Conservation (phyloP, 2,888 invertebrate genomes). For the Allacma fusca region DNA sequence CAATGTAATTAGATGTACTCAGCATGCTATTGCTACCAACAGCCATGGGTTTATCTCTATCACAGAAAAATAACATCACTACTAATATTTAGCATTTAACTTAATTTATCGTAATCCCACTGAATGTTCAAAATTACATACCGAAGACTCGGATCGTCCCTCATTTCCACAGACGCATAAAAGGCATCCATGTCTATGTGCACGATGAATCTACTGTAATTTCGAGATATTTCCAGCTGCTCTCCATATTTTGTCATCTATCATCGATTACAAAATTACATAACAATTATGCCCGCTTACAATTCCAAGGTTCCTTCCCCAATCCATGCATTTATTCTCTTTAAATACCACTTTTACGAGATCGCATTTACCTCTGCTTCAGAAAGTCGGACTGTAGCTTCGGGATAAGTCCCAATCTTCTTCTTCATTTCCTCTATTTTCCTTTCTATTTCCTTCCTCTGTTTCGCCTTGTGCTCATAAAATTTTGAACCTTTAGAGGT, state of each 20-base stretch:
- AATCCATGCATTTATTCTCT: no score
- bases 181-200: constrained; percentile 73
- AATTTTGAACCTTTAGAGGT: constrained; percentile 68
- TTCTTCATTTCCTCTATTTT: constrained; percentile 64
- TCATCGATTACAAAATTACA: constrained; percentile 30
- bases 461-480: constrained; percentile 67
- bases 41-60: constrained; percentile 69
- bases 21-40: constrained; percentile 70
- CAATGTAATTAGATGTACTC: constrained; percentile 71
- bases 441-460: constrained; percentile 66
- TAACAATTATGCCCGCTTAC: no score
- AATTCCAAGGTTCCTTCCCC: no score
- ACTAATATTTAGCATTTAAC: no score
- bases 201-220: constrained; percentile 66
- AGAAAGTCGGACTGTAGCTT: constrained; percentile 62
- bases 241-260: constrained; percentile 66
- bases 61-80: constrained; percentile 27
- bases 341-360: no score
- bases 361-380: constrained; percentile 60
- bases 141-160: constrained; percentile 64
- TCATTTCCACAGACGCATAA: constrained; percentile 71
- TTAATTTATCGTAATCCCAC: no score
- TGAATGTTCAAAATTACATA: no score
- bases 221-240: constrained; percentile 65
- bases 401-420: constrained; percentile 62